Base-by-base conservation (phyloP, 2,888 invertebrate species). In the Phymatocera aterrima region DNA sequence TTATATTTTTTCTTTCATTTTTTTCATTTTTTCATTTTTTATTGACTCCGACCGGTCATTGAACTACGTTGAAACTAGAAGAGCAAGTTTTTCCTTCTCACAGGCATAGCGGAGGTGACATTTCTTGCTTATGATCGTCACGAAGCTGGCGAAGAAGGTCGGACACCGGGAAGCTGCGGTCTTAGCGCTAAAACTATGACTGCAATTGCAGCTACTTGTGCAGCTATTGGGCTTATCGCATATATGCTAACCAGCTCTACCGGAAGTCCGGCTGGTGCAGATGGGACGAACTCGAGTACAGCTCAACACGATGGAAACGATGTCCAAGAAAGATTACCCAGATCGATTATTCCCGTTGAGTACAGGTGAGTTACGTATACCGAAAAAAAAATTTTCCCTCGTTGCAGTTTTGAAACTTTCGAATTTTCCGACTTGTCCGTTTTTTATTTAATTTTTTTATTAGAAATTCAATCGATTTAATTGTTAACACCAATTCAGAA, bases 71-170 rank as follows among this genome's bases (percentile, higher is more conserved):
- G 51, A 18, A 72, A 72, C 72, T 72, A 48, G 51, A 51, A 51
- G 51, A 10, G 12, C 34, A n/a, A 51, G 72, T 34, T 72, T 51
- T 15, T 68, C 18, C 3, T 28, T 68, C 21, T 34, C 21, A 1
- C 70, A 87, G 86, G 84, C 43, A 84, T 85, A 40, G 84, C 85
- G 43, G 86, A 85, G 64, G 82, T 85, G 48, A 85, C 84, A 4
- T 80, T 84, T 4, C 83, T 85, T 65, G 86, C 85, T 70, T 87
- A 86, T 48, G 80, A 83, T 10, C 82, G 83, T 28, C 82, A 81
- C 57, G 83, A 83, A 74, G 84, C 80, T 28, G 48, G 77, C 43
- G 46, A 70, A 6, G 79, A 80, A 43, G 28, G 21, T 54, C 60
- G 51, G 60, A 60, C 51, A 5, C 31, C 74, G 21, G 78, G 51